Evolutionary conservation across 2,797 vertebrate genomes (phyloP).

Genomic region (Falco berigora): DNA sequence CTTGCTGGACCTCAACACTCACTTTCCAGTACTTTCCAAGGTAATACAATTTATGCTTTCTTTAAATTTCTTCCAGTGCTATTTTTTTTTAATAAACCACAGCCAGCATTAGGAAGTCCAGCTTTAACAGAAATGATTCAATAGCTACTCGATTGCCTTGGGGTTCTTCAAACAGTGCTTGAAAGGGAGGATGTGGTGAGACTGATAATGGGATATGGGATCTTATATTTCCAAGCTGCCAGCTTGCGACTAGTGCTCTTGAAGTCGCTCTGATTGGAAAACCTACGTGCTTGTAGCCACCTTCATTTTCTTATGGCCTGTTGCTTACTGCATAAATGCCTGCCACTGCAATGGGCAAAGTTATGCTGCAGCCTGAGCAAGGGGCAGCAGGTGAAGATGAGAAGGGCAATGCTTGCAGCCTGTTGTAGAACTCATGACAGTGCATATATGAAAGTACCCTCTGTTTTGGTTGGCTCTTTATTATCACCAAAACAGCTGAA

Average conservation of each 20-base stretch:
- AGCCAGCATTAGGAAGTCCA: background rate
- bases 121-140: background rate
- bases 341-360: background rate
- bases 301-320: background rate
- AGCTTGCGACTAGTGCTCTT: background rate
- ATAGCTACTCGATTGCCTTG: background rate
- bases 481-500: background rate
- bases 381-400: background rate
- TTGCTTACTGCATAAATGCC: background rate
- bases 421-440: background rate
- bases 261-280: background rate
- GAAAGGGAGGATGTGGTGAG: constrained; percentile 4
- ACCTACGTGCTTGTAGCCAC: background rate
- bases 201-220: background rate
- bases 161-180: constrained; percentile 1
- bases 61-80: background rate
- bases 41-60: constrained; percentile 1
- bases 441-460: background rate
- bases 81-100: background rate
- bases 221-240: background rate
- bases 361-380: background rate
- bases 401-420: background rate
- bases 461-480: background rate
- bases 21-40: constrained; percentile 5
- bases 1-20: background rate